phyloP scores from a whole-genome alignment of 2,113 vertebrate genomes.

The Solenodon paradoxus region DNA sequence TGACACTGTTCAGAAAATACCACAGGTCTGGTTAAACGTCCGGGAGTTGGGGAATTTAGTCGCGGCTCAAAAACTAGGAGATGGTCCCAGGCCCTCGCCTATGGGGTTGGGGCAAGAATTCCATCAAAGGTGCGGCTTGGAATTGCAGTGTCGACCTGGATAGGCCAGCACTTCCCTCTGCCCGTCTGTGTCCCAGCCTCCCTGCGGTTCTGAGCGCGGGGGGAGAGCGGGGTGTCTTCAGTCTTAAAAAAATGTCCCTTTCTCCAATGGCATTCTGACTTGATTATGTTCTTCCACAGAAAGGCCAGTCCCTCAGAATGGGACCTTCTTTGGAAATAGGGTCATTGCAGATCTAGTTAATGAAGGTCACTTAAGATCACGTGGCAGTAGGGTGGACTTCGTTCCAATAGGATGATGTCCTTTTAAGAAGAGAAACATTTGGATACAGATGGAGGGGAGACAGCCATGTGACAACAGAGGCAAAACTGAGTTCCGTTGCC shows the following conservation, averaged over 20 bases:
- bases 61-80: constrained; percentile 2
- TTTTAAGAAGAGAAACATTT: neutral
- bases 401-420: neutral
- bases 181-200: neutral
- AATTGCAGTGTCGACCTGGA: neutral
- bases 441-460: neutral
- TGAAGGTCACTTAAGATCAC: neutral
- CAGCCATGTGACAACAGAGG: neutral
- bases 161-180: neutral
- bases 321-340: neutral
- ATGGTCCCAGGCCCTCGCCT: neutral
- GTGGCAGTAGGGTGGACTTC: neutral
- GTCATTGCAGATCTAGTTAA: neutral
- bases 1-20: constrained; percentile 40
- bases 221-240: neutral
- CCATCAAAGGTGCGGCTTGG: neutral
- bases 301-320: neutral
- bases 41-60: neutral
- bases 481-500: neutral
- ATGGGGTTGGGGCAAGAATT: neutral
- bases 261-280: neutral
- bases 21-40: constrained; percentile 46
- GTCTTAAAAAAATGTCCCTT: neutral
- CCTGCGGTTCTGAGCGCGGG: neutral
- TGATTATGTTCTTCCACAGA: neutral